These are phyloP conservation scores for Lochmaea crataegi DNA, from an alignment of 2,888 invertebrate species.

Conservation along the genomic window DNA sequence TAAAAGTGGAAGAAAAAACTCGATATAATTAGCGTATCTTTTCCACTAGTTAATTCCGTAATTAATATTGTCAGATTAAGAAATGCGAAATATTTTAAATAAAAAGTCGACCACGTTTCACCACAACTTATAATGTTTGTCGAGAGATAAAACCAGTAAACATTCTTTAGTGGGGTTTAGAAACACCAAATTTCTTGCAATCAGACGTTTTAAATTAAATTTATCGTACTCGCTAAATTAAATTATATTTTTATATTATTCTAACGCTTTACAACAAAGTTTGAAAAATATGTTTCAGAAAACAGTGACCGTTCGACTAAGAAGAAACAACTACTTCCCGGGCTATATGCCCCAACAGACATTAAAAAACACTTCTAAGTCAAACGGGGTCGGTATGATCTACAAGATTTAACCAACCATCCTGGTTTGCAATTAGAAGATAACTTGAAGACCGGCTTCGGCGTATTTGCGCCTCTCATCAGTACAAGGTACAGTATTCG, in stretches of 20 bases:
- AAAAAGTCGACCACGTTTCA: constrained; percentile 30
- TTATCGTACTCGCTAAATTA: not conserved
- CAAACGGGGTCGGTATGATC: too few relatives aligned
- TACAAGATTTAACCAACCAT: too few relatives aligned
- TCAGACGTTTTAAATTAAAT: constrained; percentile 2
- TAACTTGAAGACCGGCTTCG: too few relatives aligned
- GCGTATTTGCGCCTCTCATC: too few relatives aligned
- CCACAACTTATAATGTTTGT: constrained; percentile 35
- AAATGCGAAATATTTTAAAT: constrained; percentile 40
- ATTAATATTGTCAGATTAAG: constrained; percentile 35
- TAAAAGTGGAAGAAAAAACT: constrained; percentile 31
- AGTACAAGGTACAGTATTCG: too few relatives aligned
- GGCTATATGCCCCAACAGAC: too few relatives aligned
- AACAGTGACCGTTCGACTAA: too few relatives aligned
- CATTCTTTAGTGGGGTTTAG: constrained; percentile 37
- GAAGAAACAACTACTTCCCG: too few relatives aligned
- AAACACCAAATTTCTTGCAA: constrained; percentile 33
- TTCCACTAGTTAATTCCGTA: constrained; percentile 40
- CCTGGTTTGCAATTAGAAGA: too few relatives aligned
- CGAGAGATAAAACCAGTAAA: constrained; percentile 32
- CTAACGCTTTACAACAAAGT: too few relatives aligned
- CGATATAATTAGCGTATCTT: constrained; percentile 39
- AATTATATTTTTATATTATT: not conserved
- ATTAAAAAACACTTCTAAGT: too few relatives aligned
- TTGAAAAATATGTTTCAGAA: too few relatives aligned